A percentile compares a stretch with the other conserved stretches of the same genome.
Conservation (phyloP, 1,140 invertebrate genomes). For the Psix sp. region DNA sequence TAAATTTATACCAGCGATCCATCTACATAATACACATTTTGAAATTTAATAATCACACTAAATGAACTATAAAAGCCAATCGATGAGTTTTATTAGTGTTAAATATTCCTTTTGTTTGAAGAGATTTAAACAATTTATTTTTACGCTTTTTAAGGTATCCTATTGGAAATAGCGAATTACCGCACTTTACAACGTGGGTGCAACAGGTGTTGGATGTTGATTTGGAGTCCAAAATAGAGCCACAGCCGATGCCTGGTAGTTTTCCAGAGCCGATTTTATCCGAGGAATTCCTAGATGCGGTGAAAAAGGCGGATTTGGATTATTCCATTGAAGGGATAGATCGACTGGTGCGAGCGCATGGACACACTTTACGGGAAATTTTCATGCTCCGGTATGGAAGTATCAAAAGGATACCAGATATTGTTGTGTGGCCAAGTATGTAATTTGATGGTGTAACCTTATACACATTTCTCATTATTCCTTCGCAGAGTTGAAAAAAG, state of each 20-base stretch:
- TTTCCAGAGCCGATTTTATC: conserved; percentile 79
- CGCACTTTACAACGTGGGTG: conserved; percentile 90
- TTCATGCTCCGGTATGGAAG: conserved; percentile 83
- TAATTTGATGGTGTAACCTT: no score
- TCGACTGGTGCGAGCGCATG: conserved; percentile 93
- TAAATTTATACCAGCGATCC: neutral
- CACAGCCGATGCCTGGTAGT: conserved; percentile 75
- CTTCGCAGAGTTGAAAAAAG: no score
- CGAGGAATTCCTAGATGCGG: conserved; percentile 79
- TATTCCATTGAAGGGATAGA: conserved; percentile 89
- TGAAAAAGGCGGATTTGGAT: conserved; percentile 81
- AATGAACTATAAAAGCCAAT: no score
- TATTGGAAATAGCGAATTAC: conserved; percentile 86
- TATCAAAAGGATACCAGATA: conserved; percentile 92
- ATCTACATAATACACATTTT: neutral
- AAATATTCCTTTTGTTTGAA: no score
- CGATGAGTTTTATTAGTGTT: no score
- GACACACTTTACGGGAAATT: conserved; percentile 95
- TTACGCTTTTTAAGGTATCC: conserved; percentile 82
- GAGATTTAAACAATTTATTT: neutral
- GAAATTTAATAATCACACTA: no score
- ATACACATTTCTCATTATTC: no score
- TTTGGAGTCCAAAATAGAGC: conserved; percentile 67
- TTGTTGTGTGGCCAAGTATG: conserved; percentile 93
- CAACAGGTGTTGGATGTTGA: conserved; percentile 84